These are phyloP conservation scores for Mellilla xanthometata DNA, from an alignment of 2,888 invertebrate genomes.

Conservation along the genomic window DNA sequence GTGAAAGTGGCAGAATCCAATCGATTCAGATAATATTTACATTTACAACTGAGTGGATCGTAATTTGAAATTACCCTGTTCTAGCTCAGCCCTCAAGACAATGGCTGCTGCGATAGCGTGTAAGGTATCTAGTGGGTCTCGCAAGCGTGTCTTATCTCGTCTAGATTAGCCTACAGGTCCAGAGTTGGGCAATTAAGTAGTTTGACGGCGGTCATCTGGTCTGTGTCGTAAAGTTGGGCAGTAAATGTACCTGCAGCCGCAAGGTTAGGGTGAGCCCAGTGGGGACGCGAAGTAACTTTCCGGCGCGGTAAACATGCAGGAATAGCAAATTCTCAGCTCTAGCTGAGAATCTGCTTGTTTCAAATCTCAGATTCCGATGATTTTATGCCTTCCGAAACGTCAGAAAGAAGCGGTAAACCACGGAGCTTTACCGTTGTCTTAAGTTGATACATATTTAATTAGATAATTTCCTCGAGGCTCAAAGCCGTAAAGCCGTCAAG, in stretches of 20 bases:
- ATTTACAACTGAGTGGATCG: neutral
- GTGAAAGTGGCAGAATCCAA: neutral
- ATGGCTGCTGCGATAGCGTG: constrained; percentile 2
- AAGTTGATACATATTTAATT: constrained; percentile 26
- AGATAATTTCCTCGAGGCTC: constrained; percentile 18
- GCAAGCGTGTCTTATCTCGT: constrained; percentile 16
- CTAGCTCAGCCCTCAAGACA: neutral
- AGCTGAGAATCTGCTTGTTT: constrained; percentile 22
- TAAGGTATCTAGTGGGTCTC: constrained; percentile 2
- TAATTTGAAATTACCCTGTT: constrained; percentile 2
- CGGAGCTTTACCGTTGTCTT: constrained; percentile 13
- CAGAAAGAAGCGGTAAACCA: neutral
- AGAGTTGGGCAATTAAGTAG: constrained; percentile 16
- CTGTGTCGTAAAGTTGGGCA: constrained; percentile 2
- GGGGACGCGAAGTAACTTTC: constrained; percentile 28
- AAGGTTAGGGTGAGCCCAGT: no score
- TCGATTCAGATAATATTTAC: constrained; percentile 3
- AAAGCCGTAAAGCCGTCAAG: constrained; percentile 27
- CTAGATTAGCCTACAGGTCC: constrained; percentile 5
- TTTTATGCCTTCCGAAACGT: neutral
- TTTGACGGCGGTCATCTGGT: constrained; percentile 17
- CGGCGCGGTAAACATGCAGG: constrained; percentile 38
- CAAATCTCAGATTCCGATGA: neutral
- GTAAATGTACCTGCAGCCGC: constrained; percentile 21
- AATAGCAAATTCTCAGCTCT: constrained; percentile 46